Percentiles rank a stretch among this genome's conserved stretches.
These are phyloP conservation scores for Apodemia hepburni DNA, from an alignment of 2,888 invertebrate species.

Conservation along the genomic window DNA sequence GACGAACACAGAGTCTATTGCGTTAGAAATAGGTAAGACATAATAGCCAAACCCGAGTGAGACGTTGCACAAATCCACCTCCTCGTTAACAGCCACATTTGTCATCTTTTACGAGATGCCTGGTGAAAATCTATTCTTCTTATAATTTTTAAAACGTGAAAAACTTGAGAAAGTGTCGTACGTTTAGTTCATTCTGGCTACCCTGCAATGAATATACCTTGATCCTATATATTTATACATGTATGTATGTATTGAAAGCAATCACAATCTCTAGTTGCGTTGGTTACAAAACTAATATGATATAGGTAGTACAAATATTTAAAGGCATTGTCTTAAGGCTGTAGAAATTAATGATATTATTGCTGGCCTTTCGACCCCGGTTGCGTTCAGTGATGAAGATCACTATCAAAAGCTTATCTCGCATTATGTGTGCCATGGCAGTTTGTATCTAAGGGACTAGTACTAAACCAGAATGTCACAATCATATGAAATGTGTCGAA, in stretches of 20 bases:
- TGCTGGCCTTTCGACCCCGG: conserved; percentile 36
- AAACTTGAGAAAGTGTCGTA: too few species aligned
- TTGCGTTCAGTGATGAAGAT: conserved; percentile 39
- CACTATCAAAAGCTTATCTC: conserved; percentile 43
- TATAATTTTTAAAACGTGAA: too few species aligned
- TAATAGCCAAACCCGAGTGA: too few species aligned
- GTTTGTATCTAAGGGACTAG: conserved; percentile 1
- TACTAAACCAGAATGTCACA: conserved; percentile 9
- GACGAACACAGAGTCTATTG: too few species aligned
- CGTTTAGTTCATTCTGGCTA: too few species aligned
- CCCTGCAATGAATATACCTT: neutral
- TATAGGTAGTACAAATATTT: conserved; percentile 8
- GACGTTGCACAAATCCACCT: too few species aligned
- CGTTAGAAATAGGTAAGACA: too few species aligned
- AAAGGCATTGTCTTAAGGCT: conserved; percentile 28
- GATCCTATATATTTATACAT: neutral
- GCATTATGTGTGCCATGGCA: conserved; percentile 34
- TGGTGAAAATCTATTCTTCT: too few species aligned
- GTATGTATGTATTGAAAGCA: neutral
- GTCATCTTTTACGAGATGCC: too few species aligned
- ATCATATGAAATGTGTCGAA: conserved; percentile 4
- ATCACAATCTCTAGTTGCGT: neutral
- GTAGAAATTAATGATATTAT: conserved; percentile 53
- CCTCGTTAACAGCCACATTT: too few species aligned
- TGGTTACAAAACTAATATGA: conserved; percentile 2